Evolutionary conservation across 2,797 vertebrate genomes (phyloP).

Genomic region (Tapirus indicus): DNA sequence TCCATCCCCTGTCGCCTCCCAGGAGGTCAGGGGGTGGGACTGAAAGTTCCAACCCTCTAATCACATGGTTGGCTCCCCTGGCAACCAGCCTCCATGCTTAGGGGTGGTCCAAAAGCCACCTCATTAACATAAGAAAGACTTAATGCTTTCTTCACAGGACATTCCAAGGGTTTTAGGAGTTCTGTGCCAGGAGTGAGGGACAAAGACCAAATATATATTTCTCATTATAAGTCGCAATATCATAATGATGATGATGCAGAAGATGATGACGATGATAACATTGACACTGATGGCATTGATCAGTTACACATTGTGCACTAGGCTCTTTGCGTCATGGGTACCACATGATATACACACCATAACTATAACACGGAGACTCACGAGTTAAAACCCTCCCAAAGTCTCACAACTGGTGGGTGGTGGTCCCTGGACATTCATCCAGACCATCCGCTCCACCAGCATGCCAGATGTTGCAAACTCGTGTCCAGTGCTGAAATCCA

Average conservation of each 20-base stretch:
- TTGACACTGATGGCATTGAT: fast-evolving
- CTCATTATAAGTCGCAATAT: background rate
- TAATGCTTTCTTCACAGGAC: background rate
- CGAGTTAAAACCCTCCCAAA: background rate
- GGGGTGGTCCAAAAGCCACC: background rate
- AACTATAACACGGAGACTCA: background rate
- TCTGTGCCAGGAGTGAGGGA: background rate
- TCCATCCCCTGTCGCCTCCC: background rate
- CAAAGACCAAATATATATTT: background rate
- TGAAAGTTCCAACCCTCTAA: background rate
- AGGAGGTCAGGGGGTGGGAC: background rate
- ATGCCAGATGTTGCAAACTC: background rate
- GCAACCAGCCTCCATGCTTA: background rate
- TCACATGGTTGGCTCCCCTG: background rate
- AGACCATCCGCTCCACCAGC: fast-evolving
- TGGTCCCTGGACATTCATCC: too few relatives aligned
- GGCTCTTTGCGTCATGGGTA: background rate
- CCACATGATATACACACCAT: fast-evolving
- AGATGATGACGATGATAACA: fast-evolving
- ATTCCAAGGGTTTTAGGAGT: background rate
- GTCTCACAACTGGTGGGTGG: too few relatives aligned
- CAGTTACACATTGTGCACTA: background rate
- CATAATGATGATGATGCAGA: fast-evolving
- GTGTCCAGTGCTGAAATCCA: background rate
- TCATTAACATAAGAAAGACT: background rate